A percentile compares a stretch with the other conserved stretches of the same genome.
These are phyloP conservation scores for Erpobdella octoculata DNA, from an alignment of 2,888 invertebrate genomes.

Conservation along the genomic window DNA sequence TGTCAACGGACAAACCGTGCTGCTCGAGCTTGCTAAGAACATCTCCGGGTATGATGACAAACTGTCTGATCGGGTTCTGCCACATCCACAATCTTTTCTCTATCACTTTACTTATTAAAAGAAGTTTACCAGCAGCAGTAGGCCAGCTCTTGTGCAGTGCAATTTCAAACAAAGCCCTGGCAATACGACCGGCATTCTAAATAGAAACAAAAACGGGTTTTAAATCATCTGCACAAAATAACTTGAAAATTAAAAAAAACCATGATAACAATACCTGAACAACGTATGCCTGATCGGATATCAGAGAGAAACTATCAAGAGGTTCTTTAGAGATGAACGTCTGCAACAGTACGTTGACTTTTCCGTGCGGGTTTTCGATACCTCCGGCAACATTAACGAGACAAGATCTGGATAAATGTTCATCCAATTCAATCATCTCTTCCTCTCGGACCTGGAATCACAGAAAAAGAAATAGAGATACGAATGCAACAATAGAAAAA, in stretches of 20 bases:
- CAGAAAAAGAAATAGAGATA: not conserved
- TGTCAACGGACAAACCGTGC: constrained; percentile 66
- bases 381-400: constrained; percentile 71
- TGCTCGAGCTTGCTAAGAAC: constrained; percentile 72
- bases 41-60: constrained; percentile 58
- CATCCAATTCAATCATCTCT: constrained; percentile 81
- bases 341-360: constrained; percentile 69
- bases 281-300: constrained; percentile 80
- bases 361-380: constrained; percentile 74
- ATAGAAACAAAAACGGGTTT: too few species aligned
- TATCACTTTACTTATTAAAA: constrained; percentile 62
- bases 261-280: too few species aligned
- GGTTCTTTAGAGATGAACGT: constrained; percentile 74
- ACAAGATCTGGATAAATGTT: constrained; percentile 66
- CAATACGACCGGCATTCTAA: constrained; percentile 80
- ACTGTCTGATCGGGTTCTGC: constrained; percentile 75
- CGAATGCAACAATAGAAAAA: not conserved
- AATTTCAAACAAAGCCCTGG: constrained; percentile 86
- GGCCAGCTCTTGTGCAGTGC: constrained; percentile 82
- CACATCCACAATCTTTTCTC: constrained; percentile 84
- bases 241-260: too few species aligned
- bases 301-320: constrained; percentile 73
- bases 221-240: too few species aligned
- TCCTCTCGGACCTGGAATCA: constrained; percentile 74
- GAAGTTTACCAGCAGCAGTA: constrained; percentile 73